Percentiles rank a stretch among this genome's conserved stretches.
phyloP scores from a whole-genome alignment of 30 jellyfish, hydroid and myxozoan genomes.

The Aurelia coerulea region DNA sequence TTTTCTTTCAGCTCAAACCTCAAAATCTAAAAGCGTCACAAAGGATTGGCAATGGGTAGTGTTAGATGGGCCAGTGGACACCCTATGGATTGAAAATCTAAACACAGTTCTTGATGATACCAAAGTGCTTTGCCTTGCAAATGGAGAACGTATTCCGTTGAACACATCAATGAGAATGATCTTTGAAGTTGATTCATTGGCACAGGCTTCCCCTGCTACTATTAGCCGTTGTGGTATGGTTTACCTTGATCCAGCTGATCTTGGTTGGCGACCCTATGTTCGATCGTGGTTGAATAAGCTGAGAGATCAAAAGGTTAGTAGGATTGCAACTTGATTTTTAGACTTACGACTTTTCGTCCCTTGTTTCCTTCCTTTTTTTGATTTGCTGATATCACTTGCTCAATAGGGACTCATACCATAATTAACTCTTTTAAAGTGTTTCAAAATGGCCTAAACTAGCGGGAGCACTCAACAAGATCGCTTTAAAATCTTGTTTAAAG shows the following conservation, averaged over 20 bases:
- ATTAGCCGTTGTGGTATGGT: conserved; percentile 97
- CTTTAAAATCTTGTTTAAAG: too few relatives aligned
- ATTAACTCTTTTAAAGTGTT: too few relatives aligned
- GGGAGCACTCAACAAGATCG: too few relatives aligned
- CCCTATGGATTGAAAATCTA: conserved; percentile 91
- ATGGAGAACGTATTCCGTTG: conserved; percentile 89
- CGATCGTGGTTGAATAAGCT: conserved; percentile 81
- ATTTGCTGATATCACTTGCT: too few relatives aligned
- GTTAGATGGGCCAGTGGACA: conserved; percentile 93
- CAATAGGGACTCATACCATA: too few relatives aligned
- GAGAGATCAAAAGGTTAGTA: conserved; percentile 75
- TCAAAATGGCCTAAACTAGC: too few relatives aligned
- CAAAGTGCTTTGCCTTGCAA: conserved; percentile 83
- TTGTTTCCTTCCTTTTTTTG: not conserved
- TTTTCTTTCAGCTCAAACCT: conserved; percentile 25
- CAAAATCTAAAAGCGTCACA: not conserved
- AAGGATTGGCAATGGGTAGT: conserved; percentile 86
- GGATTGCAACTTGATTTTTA: too few relatives aligned
- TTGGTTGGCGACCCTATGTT: conserved; percentile 87
- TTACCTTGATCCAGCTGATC: conserved; percentile 77
- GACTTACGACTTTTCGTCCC: too few relatives aligned
- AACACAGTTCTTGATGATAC: conserved; percentile 92
- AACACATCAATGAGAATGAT: conserved; percentile 74
- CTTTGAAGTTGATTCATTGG: conserved; percentile 82
- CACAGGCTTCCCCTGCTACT: conserved; percentile 97